phyloP scores from a whole-genome alignment of 2,888 invertebrate genomes.

The Athalia rosae region DNA sequence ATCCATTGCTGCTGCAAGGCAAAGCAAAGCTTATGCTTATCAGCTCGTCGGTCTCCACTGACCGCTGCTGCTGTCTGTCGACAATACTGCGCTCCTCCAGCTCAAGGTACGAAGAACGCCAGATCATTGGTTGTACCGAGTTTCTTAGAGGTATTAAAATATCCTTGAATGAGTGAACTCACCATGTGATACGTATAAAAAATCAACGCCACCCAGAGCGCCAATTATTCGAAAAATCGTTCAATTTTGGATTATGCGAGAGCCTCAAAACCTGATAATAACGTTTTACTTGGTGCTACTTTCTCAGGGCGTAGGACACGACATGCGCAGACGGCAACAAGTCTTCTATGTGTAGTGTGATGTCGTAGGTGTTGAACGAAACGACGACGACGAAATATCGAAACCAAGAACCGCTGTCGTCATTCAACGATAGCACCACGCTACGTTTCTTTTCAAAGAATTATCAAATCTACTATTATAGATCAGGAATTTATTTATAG shows the following conservation, averaged over 20 bases:
- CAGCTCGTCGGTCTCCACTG: conserved; percentile 34
- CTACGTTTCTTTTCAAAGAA: conserved; percentile 20
- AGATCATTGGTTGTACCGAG: no score
- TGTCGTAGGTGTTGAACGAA: background rate
- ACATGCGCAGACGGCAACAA: conserved; percentile 39
- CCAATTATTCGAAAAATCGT: no score
- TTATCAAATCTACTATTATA: background rate
- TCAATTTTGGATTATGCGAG: no score
- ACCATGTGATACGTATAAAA: no score
- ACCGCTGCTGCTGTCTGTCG: conserved; percentile 12
- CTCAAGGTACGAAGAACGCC: no score
- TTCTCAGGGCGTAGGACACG: conserved; percentile 17
- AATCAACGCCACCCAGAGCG: no score
- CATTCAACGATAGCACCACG: conserved; percentile 5
- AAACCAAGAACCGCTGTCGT: conserved; percentile 24
- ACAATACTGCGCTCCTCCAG: no score
- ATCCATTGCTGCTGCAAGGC: conserved; percentile 20
- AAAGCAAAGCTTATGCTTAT: conserved; percentile 35
- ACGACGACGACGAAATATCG: background rate
- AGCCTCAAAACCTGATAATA: no score
- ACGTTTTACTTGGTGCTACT: conserved; percentile 13
- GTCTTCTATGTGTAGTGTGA: background rate
- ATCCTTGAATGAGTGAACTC: no score
- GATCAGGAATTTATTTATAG: no score
- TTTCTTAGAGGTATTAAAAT: no score